Evolutionary conservation across 2,113 vertebrate species (phyloP).

Genomic region (Vidua chalybeata): DNA sequence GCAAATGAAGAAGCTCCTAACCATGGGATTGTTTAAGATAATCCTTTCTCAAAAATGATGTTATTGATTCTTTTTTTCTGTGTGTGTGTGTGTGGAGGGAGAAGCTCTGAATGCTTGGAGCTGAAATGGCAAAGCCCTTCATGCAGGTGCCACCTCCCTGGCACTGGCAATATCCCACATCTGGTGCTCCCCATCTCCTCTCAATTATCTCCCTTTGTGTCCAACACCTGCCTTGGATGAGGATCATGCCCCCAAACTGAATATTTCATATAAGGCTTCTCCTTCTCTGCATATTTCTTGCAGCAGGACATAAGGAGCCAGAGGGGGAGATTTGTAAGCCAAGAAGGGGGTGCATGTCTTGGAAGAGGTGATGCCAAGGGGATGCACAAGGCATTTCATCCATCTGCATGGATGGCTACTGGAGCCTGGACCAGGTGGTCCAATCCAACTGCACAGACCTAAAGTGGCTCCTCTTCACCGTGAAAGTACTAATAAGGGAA

Average conservation of each 20-base stretch:
- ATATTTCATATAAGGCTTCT: background rate
- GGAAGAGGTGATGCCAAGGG: background rate
- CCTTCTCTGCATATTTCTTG: background rate
- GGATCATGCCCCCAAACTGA: rapidly evolving
- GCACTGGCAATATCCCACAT: background rate
- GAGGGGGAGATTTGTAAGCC: background rate
- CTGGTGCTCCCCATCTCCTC: background rate
- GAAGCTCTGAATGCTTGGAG: background rate
- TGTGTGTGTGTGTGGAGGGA: background rate
- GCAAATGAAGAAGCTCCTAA: background rate
- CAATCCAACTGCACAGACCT: background rate
- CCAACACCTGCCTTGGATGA: background rate
- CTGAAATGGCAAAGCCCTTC: background rate
- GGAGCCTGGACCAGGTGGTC: background rate
- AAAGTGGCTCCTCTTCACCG: background rate
- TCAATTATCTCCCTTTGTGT: background rate
- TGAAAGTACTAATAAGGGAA: slow-evolving; percentile 7
- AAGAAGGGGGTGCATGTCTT: background rate
- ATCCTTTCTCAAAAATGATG: background rate
- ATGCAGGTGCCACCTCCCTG: background rate
- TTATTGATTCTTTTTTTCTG: background rate
- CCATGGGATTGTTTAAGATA: background rate
- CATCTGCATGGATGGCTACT: background rate
- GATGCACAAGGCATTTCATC: background rate
- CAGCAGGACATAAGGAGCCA: background rate